Evolutionary conservation across 2,797 vertebrate genomes (phyloP).

Genomic region (Ibycter americanus): DNA sequence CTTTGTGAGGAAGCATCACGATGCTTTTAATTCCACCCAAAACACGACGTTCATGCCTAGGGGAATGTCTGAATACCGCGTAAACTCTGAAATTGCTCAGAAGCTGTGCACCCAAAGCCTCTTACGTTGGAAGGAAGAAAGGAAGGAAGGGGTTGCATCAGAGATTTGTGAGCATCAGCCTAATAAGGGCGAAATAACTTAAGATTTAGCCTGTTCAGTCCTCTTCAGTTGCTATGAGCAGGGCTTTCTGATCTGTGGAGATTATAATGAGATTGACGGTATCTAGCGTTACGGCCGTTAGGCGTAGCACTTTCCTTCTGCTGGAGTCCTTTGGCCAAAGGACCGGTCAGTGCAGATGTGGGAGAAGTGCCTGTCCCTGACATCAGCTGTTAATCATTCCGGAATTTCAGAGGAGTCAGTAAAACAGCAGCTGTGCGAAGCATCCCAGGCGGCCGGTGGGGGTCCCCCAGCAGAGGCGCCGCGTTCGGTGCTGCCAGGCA

Average conservation of each 20-base stretch:
- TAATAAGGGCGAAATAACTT: not conserved
- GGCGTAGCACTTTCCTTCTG: not conserved
- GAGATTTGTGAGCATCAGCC: not conserved
- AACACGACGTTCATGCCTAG: not conserved
- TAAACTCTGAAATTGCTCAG: not conserved
- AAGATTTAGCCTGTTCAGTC: not conserved
- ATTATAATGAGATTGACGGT: not conserved
- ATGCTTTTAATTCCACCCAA: not conserved
- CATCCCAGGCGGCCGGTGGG: fast-evolving
- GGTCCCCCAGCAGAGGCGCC: not conserved
- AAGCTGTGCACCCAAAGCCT: not conserved
- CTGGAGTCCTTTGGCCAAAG: not conserved
- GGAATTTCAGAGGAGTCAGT: not conserved
- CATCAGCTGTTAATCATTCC: not conserved
- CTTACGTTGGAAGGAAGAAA: not conserved
- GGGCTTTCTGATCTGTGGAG: not conserved
- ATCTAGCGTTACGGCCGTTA: fast-evolving
- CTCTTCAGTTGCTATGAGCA: not conserved
- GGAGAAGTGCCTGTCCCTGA: not conserved
- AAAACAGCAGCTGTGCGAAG: not conserved
- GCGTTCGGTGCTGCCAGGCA: fast-evolving
- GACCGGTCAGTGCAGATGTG: not conserved
- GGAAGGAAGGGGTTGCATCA: not conserved
- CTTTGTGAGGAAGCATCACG: not conserved
- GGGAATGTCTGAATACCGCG: not conserved